These are phyloP conservation scores for Hydrozoanthus tunicans DNA, from an alignment of 64 coral and sea anemone genomes.

Conservation along the genomic window DNA sequence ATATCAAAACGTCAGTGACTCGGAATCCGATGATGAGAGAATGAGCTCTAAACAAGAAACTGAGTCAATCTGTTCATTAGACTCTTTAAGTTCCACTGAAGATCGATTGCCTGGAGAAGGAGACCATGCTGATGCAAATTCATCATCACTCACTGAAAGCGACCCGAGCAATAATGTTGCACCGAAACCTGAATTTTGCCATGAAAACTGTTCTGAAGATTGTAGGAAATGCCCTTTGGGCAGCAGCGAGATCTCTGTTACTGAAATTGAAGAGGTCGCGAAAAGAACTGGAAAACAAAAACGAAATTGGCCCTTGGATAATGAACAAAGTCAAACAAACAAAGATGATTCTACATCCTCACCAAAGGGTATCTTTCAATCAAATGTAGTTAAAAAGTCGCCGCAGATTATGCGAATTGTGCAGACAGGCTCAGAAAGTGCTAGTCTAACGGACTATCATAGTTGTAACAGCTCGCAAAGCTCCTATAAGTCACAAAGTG, in stretches of 20 bases:
- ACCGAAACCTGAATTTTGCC: neutral
- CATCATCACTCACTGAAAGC: neutral
- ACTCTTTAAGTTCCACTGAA: slow-evolving; percentile 56
- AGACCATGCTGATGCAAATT: neutral
- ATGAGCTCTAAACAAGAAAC: neutral
- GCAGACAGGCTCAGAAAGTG: slow-evolving; percentile 13
- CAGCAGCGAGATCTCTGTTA: neutral
- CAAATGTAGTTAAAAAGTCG: neutral
- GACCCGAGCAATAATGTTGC: neutral
- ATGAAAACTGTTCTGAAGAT: neutral
- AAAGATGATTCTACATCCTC: neutral
- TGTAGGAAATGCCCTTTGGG: slow-evolving; percentile 12
- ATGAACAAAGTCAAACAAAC: neutral
- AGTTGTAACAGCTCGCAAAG: slow-evolving; percentile 28
- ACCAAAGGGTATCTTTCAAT: neutral
- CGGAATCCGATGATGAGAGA: slow-evolving; percentile 4
- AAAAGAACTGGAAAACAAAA: neutral
- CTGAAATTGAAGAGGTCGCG: slow-evolving; percentile 39
- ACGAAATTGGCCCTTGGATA: neutral
- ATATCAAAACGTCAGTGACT: slow-evolving; percentile 41
- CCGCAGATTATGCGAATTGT: neutral
- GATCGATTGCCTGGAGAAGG: slow-evolving; percentile 6
- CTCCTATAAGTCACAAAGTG: slow-evolving; percentile 5
- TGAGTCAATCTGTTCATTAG: slow-evolving; percentile 8
- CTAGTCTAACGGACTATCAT: slow-evolving; percentile 22